Evolutionary conservation across 2,113 vertebrate genomes (phyloP).

Genomic region (Astur gentilis): DNA sequence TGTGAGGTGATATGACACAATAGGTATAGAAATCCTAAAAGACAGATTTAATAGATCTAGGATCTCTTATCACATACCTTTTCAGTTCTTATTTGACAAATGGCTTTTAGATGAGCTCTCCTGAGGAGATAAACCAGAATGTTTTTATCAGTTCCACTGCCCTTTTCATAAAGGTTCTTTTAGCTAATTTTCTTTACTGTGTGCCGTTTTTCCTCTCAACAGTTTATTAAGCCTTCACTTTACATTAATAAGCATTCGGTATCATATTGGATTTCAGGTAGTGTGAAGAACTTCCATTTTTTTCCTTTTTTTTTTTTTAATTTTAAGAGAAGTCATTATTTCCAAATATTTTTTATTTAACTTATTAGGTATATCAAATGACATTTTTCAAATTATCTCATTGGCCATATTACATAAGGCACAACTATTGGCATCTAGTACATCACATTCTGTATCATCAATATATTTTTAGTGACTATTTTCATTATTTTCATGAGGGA

Average conservation of each 20-base stretch:
- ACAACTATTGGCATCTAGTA: background rate
- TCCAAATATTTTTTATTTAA: background rate
- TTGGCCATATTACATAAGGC: background rate
- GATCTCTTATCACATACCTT: constrained; percentile 22
- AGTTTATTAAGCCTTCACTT: background rate
- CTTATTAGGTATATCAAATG: background rate
- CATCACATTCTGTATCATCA: background rate
- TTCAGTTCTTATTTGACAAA: constrained; percentile 46
- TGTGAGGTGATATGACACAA: background rate
- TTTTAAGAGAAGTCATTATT: background rate
- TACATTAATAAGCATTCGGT: background rate
- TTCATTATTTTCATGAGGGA: background rate
- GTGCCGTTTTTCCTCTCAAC: background rate
- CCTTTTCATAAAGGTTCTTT: constrained; percentile 21
- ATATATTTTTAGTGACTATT: background rate
- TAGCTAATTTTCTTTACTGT: constrained; percentile 9
- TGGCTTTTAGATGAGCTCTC: constrained; percentile 40
- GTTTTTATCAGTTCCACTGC: constrained; percentile 3
- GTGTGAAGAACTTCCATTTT: background rate
- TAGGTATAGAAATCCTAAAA: constrained; percentile 31
- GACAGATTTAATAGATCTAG: constrained; percentile 42
- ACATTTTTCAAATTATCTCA: background rate
- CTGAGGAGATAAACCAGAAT: constrained; percentile 15
- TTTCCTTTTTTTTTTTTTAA: background rate
- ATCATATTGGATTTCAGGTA: background rate